Conservation (phyloP, 2,888 invertebrate species). For the Drosophila infuscata region DNA sequence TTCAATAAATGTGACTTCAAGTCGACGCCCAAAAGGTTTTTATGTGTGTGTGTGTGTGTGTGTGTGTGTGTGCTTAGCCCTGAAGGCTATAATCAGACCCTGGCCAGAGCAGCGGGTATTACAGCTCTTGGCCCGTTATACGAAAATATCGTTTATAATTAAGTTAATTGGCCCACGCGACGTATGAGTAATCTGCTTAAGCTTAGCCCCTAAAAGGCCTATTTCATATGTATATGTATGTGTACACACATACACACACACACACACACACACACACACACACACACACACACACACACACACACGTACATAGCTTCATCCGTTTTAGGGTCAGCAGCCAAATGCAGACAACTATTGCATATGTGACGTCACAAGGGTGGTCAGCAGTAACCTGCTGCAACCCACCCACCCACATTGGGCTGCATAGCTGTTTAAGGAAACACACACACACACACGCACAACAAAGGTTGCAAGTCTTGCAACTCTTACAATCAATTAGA, state of each 20-base stretch:
- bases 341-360: constrained; percentile 30
- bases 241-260: neutral
- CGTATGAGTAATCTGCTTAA: constrained; percentile 72
- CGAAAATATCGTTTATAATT: constrained; percentile 55
- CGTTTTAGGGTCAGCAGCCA: constrained; percentile 41
- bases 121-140: constrained; percentile 8
- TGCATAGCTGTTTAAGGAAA: neutral
- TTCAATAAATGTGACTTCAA: constrained; percentile 45
- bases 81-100: constrained; percentile 11
- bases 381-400: neutral
- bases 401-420: constrained; percentile 18
- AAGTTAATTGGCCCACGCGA: constrained; percentile 66
- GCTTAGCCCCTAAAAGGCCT: constrained; percentile 44
- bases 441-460: constrained; percentile 2
- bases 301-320: neutral
- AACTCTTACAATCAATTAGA: constrained; percentile 14
- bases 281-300: neutral
- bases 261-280: neutral
- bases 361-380: constrained; percentile 3
- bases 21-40: constrained; percentile 18
- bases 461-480: neutral
- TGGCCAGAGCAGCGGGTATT: constrained; percentile 6
- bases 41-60: neutral
- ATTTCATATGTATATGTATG: constrained; percentile 22
- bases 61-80: constrained; percentile 27